Percentiles rank a stretch among this genome's conserved stretches.
phyloP scores from a whole-genome alignment of 2,888 invertebrate species.

The Trichacis sp. region DNA sequence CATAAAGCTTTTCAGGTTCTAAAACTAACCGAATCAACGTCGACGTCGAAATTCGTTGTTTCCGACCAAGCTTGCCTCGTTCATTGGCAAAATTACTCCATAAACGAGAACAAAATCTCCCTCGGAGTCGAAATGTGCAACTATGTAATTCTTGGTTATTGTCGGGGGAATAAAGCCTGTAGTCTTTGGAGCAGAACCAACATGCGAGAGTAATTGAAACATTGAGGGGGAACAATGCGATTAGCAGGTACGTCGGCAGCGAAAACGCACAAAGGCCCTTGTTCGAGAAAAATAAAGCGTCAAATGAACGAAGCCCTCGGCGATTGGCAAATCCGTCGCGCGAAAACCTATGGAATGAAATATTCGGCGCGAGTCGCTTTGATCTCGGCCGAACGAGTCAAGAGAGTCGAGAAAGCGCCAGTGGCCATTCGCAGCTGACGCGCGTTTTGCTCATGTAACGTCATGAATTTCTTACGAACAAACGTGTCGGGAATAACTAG shows the following conservation, averaged over 20 bases:
- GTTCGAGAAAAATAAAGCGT: not conserved
- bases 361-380: conserved; percentile 11
- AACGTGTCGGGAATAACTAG: conserved; percentile 1
- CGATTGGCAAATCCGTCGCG: not conserved
- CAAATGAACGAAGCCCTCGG: not conserved
- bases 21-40: too few relatives aligned
- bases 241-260: conserved; percentile 3
- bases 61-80: not conserved
- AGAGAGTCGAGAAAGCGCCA: too few relatives aligned
- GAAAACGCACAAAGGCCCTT: not conserved
- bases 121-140: not conserved
- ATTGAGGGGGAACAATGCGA: not conserved
- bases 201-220: not conserved
- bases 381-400: conserved; percentile 3
- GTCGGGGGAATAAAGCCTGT: not conserved
- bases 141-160: not conserved
- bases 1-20: too few relatives aligned
- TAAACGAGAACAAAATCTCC: not conserved
- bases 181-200: not conserved
- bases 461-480: not conserved
- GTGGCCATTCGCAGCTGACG: not conserved
- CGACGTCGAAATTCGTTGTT: not conserved
- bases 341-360: conserved; percentile 7
- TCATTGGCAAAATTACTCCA: not conserved
- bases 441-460: conserved; percentile 2